Evolutionary conservation across 2,113 vertebrate genomes (phyloP), one percentile per base, ranked within the genome.

Genomic region (Sander vitreus): DNA sequence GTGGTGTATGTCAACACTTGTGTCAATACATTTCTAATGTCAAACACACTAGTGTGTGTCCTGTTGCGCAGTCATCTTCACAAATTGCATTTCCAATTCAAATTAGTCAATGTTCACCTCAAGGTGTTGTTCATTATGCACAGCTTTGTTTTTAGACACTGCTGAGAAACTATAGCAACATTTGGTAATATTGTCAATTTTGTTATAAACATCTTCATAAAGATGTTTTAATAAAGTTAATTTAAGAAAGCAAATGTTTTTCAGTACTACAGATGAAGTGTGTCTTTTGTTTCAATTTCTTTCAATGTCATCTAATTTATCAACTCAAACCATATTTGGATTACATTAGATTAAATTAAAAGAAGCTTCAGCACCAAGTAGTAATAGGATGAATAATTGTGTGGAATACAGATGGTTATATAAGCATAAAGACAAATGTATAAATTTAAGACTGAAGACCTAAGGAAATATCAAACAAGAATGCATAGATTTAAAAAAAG

Each of bases 21-120:
- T 84, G 81, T 84, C 87, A 85, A 86, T 89, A 86, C 64, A 91
- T 89, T 81, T 80, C 25, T 63, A 57, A 64, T 81, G 81, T 88
- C 76, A 93, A 85, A 88, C 64, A 75, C 51, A 76, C 66, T 81
- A 64, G 25, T 58, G 23, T 43, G 13, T 63, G 45, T 80, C 66
- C 66, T 65, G 58, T 76, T 75, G 43, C 10, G 6, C 3, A 62
- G 36, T 68, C 36, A n/a, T 48, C 70, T 73, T 15, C 39, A 68
- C 71, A 76, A 72, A 72, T 72, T 65, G 18, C 55, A 67, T 68
- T 76, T 83, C 54, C 64, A 76, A 60, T 66, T 79, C 51, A 65
- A 33, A 74, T 86, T 58, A 43, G 67, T 63, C 51, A 64, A 50
- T 73, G 57, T 64, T 69, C 12, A 57, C 30, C 51, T 85, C 18